Evolutionary conservation across 92 coral and sea anemone species (phyloP).

Genomic region (Meandrina meandrites): DNA sequence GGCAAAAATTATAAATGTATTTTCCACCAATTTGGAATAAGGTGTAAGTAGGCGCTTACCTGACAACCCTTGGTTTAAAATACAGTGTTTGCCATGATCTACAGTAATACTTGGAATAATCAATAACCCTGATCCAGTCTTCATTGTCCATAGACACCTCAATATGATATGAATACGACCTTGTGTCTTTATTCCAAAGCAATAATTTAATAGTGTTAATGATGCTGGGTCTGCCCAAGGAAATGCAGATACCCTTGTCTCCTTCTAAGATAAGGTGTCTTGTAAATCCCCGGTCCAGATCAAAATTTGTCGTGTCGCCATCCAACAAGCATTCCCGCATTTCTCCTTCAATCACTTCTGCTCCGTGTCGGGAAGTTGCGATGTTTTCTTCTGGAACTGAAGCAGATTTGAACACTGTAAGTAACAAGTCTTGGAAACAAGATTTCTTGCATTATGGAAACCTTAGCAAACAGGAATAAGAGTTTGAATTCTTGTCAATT

Average conservation of each 20-base stretch:
- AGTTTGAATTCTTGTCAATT: too few relatives aligned
- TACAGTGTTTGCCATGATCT: conserved; percentile 93
- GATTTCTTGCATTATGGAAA: not conserved
- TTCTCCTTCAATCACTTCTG: conserved; percentile 98
- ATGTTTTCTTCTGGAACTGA: conserved; percentile 92
- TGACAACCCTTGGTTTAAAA: conserved; percentile 93
- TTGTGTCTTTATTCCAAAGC: conserved; percentile 87
- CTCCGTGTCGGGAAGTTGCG: conserved; percentile 89
- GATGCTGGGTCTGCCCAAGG: conserved; percentile 90
- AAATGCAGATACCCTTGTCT: conserved; percentile 85
- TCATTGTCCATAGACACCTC: conserved; percentile 93
- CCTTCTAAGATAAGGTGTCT: conserved; percentile 89
- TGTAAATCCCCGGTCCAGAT: conserved; percentile 94
- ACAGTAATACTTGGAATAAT: conserved; percentile 86
- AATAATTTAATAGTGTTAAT: conserved; percentile 86
- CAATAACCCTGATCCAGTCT: conserved; percentile 93
- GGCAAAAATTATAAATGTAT: too few relatives aligned
- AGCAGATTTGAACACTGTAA: not conserved
- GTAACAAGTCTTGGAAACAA: not conserved
- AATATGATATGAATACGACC: conserved; percentile 91
- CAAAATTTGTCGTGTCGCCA: conserved; percentile 80
- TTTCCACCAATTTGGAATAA: too few relatives aligned
- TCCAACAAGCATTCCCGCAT: conserved; percentile 77
- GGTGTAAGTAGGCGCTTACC: conserved; percentile 42
- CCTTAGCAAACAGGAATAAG: too few relatives aligned